Base-by-base conservation (phyloP, 1,140 invertebrate species). In the Microvelia longipes region DNA sequence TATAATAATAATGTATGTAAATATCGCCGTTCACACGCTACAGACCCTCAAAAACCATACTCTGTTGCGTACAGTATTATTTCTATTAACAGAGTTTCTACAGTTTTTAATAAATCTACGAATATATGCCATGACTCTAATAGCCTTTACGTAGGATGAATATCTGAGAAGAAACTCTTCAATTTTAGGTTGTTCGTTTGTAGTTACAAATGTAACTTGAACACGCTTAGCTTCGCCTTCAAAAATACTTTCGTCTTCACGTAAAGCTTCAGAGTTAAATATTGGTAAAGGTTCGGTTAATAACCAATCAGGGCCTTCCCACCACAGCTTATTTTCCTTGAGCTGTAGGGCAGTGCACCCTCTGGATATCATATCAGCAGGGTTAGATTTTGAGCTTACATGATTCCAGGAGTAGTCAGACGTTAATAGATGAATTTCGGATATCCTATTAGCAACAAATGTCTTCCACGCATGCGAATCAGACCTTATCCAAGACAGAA, bases 321-420 rank as follows among this genome's bases (percentile, higher is more conserved):
- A 67, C 75, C 75, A 77, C 66, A 74, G 73, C 13, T 70, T 27
- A 11, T 69, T 63, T 60, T 68, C 14, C 26, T 69, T 68, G 24
- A 70, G 68, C 5, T 72, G 14, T 2, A 63, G 29, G 2, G 75
- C 65, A 13, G 28, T 29, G 13, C 70, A 30, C 1, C 77, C 77
- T 28, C 78, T 71, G 0, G 77, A 78, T 30, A 77, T 64, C 14
- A 74, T 15, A 69, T 79, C 77, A 0, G 77, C 77, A 2, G 79
- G 78, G 27, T 79, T 80, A 68, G 77, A 70, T 63, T 66, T 62
- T 13, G 77, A 74, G 5, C 1, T 69, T 50, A n/a, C 35, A 50
- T 50, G 35, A 19, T 50, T 5, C 35, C 35, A 50, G 35, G 35
- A 50, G 19, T 50, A 5, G 19, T 19, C 5, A 50, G 35, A 50